Evolutionary conservation across 2,888 invertebrate species (phyloP), one percentile per base, ranked within the genome.

Genomic region (Diloba caeruleocephala): DNA sequence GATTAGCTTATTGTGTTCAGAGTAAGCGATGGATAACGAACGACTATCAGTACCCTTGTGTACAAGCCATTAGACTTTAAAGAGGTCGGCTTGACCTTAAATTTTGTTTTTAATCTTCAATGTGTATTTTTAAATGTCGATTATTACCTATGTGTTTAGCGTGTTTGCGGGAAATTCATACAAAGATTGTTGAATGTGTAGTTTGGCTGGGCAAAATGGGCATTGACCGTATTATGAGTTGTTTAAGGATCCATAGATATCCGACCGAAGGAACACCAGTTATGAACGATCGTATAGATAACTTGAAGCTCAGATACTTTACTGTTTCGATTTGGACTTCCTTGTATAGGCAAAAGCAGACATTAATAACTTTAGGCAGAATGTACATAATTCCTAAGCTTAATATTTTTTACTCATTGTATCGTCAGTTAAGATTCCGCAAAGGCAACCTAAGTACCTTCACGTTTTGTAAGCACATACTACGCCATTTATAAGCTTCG

Each of bases 51-150:
- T 28, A 17, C 26, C 14, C n/a, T 5, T 44, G 25, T 37, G 12
- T 17, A 9, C 38, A 54, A 34, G 43, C 25, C 32, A 37, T 36
- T 43, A 52, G 10, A 51, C 15, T 33, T 17, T 8, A 51, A 58
- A 21, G 36, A 45, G 44, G 13, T 25, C 23, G 28, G 1, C 21
- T 36, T 29, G 10, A 57, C 61, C 58, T 51, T 36, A 33, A 14
- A 23, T 21, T 45, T 41, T 55, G 36, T 63, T 43, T 41, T 38
- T 39, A 44, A 57, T 39, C 31, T 26, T 46, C 19, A 46, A 41
- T 41, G 58, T 48, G 33, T 53, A 32, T 54, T 61, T 61, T 31
- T 50, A 34, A 50, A 50, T 38, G 57, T 56, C 63, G 42, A 51
- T 44, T 57, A 44, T 25, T n/a, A n/a, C n/a, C n/a, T n/a, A n/a